Evolutionary conservation across 2,797 vertebrate genomes (phyloP), one percentile per base, ranked within the genome.

Genomic region (Poecilia picta): DNA sequence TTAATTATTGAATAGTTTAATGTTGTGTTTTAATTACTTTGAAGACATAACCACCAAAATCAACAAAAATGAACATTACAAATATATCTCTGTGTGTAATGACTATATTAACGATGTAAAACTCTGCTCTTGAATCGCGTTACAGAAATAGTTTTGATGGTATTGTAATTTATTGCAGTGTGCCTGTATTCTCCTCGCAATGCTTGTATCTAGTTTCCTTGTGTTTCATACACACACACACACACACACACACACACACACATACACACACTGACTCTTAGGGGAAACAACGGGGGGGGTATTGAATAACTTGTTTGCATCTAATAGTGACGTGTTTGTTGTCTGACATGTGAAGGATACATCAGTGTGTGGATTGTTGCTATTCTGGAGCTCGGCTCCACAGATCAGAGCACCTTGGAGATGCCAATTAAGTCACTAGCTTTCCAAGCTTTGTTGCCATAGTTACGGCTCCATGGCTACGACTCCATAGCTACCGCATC

Each of bases 361-460:
- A 93, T 94, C 92, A 93, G 83, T 93, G 94, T 95, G 95, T 95
- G 93, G 93, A 91, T 93, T 91, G 94, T 93, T 96, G 91, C 95
- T 95, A 95, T 96, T 96, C 95, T 95, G 92, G 94, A 94, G 90
- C 89, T 49, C 88, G 82, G 90, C 77, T 89, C 41, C 41, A 28
- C 41, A 71, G 41, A 71, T 87, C 91, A 81, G 81, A 86, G 91
- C 72, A 91, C 91, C 90, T 93, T 89, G 33, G 87, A 93, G 92
- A 95, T 91, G 93, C 91, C 94, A 95, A 95, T 95, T 96, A 96
- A 93, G 91, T 93, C 91, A 78, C 93, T 90, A 77, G 93, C 92
- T 95, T 95, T 93, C 93, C 91, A 87, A 92, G 95, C 92, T 93
- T 95, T 93, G 96, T 96, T 95, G 93, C 96, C 92, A 96, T 95